A percentile compares a stretch with the other conserved stretches of the same genome.
Evolutionary conservation across 1,140 invertebrate species (phyloP).

Genomic region (Scaptomyza montana): DNA sequence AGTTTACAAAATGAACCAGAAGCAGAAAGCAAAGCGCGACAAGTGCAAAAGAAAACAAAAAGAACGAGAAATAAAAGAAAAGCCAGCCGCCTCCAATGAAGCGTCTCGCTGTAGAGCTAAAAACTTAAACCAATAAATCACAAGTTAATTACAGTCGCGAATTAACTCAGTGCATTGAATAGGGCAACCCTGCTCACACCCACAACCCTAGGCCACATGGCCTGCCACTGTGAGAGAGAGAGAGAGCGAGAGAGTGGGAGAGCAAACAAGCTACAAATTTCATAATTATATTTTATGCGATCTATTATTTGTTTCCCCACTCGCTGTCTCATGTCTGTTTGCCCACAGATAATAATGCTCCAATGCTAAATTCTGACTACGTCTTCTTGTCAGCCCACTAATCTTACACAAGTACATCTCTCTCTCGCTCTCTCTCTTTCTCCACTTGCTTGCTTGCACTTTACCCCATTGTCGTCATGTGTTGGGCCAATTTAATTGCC

Average conservation of each 20-base stretch:
- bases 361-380: slow-evolving; percentile 15
- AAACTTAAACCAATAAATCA: slow-evolving; percentile 82
- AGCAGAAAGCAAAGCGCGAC: slow-evolving; percentile 19
- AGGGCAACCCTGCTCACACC: slow-evolving; percentile 6
- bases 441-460: slow-evolving; percentile 14
- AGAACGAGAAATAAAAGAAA: slow-evolving; percentile 40
- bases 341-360: slow-evolving; percentile 67
- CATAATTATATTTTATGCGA: slow-evolving; percentile 83
- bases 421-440: neutral
- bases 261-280: slow-evolving; percentile 69
- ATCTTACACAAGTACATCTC: slow-evolving; percentile 15
- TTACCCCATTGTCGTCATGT: slow-evolving; percentile 60
- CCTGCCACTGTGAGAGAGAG: neutral
- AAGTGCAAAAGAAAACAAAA: slow-evolving; percentile 44
- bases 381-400: slow-evolving; percentile 44
- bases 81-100: slow-evolving; percentile 56
- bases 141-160: slow-evolving; percentile 82
- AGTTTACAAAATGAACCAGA: slow-evolving; percentile 68
- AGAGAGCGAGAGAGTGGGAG: neutral
- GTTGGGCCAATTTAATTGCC: slow-evolving; percentile 70
- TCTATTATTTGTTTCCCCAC: slow-evolving; percentile 73
- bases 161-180: slow-evolving; percentile 72
- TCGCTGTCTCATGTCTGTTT: slow-evolving; percentile 81
- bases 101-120: slow-evolving; percentile 54
- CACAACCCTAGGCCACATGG: slow-evolving; percentile 2